Percentiles rank a stretch among this genome's conserved stretches.
phyloP scores from a whole-genome alignment of 2,113 vertebrate genomes.

The Callithrix jacchus region DNA sequence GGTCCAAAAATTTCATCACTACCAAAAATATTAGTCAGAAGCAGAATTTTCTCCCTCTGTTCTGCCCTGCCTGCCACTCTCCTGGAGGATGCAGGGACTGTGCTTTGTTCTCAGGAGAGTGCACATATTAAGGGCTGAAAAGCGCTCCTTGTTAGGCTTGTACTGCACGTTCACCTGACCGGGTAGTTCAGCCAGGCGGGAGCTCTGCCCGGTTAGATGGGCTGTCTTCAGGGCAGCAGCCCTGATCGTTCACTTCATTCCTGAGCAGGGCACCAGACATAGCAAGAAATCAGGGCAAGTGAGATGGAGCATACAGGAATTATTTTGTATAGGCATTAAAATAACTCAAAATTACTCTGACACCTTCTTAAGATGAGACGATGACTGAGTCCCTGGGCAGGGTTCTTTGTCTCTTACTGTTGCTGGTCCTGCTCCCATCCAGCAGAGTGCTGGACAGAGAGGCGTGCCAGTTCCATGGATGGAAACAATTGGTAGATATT shows the following conservation, averaged over 20 bases:
- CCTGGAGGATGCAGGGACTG: background rate
- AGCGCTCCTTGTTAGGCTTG: background rate
- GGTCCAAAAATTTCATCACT: background rate
- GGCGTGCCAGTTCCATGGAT: background rate
- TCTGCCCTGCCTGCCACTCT: background rate
- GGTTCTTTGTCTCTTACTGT: background rate
- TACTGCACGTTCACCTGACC: rapidly evolving
- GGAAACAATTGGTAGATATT: background rate
- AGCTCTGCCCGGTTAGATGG: background rate
- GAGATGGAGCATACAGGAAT: background rate
- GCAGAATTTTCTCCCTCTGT: background rate
- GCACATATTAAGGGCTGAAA: rapidly evolving
- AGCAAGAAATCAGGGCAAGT: background rate
- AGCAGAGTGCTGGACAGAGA: background rate
- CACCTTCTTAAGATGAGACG: background rate
- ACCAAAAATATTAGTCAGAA: background rate
- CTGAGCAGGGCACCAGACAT: background rate
- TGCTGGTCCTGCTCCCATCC: background rate
- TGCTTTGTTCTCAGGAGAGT: background rate
- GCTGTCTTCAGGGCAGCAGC: background rate
- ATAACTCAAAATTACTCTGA: background rate
- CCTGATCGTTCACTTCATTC: background rate
- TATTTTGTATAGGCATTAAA: background rate
- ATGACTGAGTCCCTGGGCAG: background rate
- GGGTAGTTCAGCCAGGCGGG: background rate